A percentile compares a stretch with the other conserved stretches of the same genome.
These are phyloP conservation scores for Ascidia mentula DNA, from an alignment of 23 tunicate genomes.

Conservation along the genomic window DNA sequence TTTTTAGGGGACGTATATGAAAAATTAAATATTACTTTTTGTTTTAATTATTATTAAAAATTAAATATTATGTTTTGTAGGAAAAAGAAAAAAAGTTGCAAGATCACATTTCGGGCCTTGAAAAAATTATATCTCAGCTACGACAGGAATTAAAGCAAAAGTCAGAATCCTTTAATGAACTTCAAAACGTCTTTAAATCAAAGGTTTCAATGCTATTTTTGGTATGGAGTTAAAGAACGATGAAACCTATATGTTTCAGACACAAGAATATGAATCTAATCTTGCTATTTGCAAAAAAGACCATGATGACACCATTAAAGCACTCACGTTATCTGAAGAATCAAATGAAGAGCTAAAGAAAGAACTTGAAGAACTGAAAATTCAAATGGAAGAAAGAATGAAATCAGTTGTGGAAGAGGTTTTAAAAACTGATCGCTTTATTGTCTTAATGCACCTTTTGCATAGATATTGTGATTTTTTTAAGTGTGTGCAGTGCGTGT, in stretches of 20 bases:
- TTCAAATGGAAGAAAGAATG: conserved; percentile 44
- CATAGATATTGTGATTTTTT: too few species aligned
- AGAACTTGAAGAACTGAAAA: not conserved
- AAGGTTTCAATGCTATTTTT: conserved; percentile 59
- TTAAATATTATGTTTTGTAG: conserved; percentile 19
- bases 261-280: conserved; percentile 30
- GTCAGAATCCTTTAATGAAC: conserved; percentile 26
- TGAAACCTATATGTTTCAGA: not conserved
- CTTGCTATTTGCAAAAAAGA: conserved; percentile 4
- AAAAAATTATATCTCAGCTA: conserved; percentile 63
- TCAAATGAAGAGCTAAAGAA: conserved; percentile 7
- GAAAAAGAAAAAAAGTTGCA: conserved; percentile 57
- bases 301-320: conserved; percentile 15
- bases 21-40: too few species aligned
- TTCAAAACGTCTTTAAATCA: conserved; percentile 26
- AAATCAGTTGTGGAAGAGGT: conserved; percentile 41
- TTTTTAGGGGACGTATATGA: too few species aligned
- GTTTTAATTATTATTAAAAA: too few species aligned
- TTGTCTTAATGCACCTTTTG: too few species aligned
- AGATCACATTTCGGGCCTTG: conserved; percentile 58
- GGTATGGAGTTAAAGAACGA: too few species aligned
- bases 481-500: too few species aligned
- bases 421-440: too few species aligned
- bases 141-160: conserved; percentile 64
- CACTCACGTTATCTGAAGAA: not conserved